phyloP scores from a whole-genome alignment of 2,888 invertebrate genomes.

The Oscheius sp. region DNA sequence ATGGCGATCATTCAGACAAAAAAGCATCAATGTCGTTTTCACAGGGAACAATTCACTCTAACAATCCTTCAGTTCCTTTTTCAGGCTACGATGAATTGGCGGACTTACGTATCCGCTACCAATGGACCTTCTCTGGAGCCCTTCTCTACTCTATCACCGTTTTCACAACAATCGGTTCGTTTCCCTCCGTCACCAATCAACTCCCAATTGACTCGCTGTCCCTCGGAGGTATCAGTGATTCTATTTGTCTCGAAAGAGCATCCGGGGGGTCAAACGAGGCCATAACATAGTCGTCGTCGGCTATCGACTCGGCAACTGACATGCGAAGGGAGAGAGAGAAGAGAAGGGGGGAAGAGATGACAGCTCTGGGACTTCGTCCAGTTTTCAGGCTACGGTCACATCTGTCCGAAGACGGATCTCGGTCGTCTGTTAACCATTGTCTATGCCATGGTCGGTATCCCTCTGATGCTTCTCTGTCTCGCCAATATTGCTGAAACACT shows the following conservation, averaged over 20 bases:
- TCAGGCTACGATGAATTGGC: conserved; percentile 70
- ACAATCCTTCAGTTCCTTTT: no score
- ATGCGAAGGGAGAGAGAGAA: background rate
- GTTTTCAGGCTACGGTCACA: conserved; percentile 89
- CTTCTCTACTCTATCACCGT: conserved; percentile 72
- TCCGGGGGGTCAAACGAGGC: no score
- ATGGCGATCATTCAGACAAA: no score
- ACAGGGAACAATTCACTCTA: no score
- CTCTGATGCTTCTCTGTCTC: conserved; percentile 74
- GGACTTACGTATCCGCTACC: conserved; percentile 63
- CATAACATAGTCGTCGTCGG: no score
- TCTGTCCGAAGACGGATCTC: conserved; percentile 85
- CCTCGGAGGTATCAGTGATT: no score
- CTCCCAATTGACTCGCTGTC: background rate
- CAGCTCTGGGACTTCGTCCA: background rate
- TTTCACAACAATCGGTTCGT: conserved; percentile 73
- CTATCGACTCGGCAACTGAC: background rate
- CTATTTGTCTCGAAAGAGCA: background rate
- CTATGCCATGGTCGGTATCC: conserved; percentile 83
- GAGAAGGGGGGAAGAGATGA: conserved; percentile 1
- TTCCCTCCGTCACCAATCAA: background rate
- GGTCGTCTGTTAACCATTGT: conserved; percentile 88
- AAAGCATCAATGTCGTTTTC: no score
- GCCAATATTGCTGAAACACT: conserved; percentile 75
- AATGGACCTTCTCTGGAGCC: conserved; percentile 73